Percentiles rank a stretch among this genome's conserved stretches.
Evolutionary conservation across 2,113 vertebrate genomes (phyloP).

Genomic region (Eupsittula cactorum): DNA sequence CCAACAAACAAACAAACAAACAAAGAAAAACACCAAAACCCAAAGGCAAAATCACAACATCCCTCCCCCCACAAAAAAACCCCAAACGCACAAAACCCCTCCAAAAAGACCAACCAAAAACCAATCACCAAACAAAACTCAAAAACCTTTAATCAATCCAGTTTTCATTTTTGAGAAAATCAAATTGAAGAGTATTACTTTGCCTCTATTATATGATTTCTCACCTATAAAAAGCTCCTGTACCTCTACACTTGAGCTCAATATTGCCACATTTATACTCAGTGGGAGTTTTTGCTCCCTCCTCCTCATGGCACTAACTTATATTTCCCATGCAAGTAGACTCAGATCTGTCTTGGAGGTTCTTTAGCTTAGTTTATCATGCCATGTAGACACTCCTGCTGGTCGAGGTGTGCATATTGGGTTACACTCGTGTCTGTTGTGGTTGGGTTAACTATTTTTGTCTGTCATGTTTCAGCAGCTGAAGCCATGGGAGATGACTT

Average conservation of each 20-base stretch:
- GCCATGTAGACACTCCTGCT: not conserved
- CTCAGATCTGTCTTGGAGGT: not conserved
- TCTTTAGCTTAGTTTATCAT: not conserved
- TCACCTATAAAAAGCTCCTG: not conserved
- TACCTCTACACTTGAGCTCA: not conserved
- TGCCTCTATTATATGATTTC: not conserved
- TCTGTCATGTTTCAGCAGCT: not conserved
- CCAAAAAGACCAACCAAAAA: not conserved
- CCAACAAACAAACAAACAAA: not conserved
- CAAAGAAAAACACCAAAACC: not conserved
- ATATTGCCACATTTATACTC: not conserved
- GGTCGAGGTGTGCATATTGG: no score
- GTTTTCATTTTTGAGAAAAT: not conserved
- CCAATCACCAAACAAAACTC: not conserved
- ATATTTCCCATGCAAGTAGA: not conserved
- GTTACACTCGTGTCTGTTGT: not conserved
- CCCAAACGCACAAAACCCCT: no score
- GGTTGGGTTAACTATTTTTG: not conserved
- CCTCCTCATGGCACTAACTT: not conserved
- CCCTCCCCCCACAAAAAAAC: not conserved
- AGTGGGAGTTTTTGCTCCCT: not conserved
- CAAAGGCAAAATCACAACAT: not conserved
- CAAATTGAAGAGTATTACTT: not conserved
- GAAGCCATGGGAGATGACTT: not conserved
- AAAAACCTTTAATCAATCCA: not conserved